Evolutionary conservation across 2,113 vertebrate genomes (phyloP).

Genomic region (Syngnathus typhle): DNA sequence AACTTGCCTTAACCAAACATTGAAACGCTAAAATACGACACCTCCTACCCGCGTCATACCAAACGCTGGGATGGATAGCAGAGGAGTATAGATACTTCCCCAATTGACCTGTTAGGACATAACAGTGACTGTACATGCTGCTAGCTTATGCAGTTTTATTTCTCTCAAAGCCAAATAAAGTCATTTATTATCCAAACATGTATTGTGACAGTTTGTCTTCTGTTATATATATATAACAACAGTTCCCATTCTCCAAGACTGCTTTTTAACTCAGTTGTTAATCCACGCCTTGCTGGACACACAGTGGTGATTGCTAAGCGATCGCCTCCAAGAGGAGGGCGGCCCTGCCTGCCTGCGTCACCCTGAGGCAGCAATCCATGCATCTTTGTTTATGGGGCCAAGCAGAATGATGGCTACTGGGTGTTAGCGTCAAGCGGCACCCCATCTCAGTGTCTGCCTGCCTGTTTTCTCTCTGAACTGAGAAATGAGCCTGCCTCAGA

Average conservation of each 20-base stretch:
- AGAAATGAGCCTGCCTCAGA: conserved; percentile 29
- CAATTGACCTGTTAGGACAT: conserved; percentile 49
- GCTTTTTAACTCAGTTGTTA: too few relatives aligned
- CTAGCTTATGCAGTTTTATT: conserved; percentile 65
- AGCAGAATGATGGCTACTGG: conserved; percentile 15
- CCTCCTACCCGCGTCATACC: conserved; percentile 49
- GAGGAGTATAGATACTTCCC: conserved; percentile 48
- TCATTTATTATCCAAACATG: conserved; percentile 69
- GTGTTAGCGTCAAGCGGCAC: conserved; percentile 10
- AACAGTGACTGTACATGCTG: conserved; percentile 69
- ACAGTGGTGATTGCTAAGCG: not conserved
- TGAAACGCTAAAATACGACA: conserved; percentile 42
- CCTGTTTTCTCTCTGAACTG: conserved; percentile 20
- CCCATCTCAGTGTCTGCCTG: conserved; percentile 21
- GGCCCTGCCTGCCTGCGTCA: not conserved
- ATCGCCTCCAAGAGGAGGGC: too few relatives aligned
- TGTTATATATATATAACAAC: not conserved
- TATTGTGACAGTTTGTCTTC: conserved; percentile 12
- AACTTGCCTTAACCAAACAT: conserved; percentile 69
- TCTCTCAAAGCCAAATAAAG: conserved; percentile 77
- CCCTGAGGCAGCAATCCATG: conserved; percentile 5
- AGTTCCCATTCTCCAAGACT: too few relatives aligned
- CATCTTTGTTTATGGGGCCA: not conserved
- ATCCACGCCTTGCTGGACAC: not conserved
- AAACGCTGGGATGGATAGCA: conserved; percentile 44